Evolutionary conservation across 2,888 invertebrate species (phyloP).

Genomic region (Calephelis perditalis): DNA sequence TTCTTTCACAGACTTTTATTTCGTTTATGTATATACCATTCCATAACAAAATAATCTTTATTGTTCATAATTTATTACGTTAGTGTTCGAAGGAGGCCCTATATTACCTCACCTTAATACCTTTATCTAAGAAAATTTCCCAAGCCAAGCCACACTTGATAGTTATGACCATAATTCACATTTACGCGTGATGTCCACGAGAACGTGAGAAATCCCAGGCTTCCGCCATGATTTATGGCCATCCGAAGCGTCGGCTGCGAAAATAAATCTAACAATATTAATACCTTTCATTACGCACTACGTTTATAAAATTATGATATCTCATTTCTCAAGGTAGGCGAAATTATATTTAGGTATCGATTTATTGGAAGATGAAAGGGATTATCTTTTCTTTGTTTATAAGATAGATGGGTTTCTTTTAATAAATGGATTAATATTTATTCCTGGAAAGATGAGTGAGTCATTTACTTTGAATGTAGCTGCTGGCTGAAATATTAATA

Average conservation of each 20-base stretch:
- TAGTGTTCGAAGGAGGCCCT: too few relatives aligned
- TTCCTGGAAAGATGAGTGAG: not conserved
- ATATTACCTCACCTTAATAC: constrained; percentile 7
- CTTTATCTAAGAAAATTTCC: constrained; percentile 13
- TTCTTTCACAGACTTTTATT: too few relatives aligned
- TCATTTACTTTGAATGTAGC: too few relatives aligned
- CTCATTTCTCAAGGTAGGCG: constrained; percentile 3
- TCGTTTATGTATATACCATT: too few relatives aligned
- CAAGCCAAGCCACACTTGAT: constrained; percentile 18
- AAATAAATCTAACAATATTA: constrained; percentile 22
- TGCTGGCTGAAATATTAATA: too few relatives aligned
- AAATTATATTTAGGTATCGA: constrained; percentile 6
- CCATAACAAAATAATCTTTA: too few relatives aligned
- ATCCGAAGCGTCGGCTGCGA: constrained; percentile 21
- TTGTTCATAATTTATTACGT: not conserved
- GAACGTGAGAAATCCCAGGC: constrained; percentile 29
- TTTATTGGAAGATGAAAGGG: constrained; percentile 11
- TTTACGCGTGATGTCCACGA: constrained; percentile 31
- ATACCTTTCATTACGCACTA: constrained; percentile 11
- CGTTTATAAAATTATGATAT: constrained; percentile 17
- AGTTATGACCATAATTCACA: constrained; percentile 27
- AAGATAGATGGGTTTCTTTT: not conserved
- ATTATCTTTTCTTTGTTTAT: not conserved
- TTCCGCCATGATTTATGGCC: constrained; percentile 26
- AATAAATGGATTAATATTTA: not conserved